Conservation (phyloP, 1,140 invertebrate species). For the Leptinotarsa defecta region DNA sequence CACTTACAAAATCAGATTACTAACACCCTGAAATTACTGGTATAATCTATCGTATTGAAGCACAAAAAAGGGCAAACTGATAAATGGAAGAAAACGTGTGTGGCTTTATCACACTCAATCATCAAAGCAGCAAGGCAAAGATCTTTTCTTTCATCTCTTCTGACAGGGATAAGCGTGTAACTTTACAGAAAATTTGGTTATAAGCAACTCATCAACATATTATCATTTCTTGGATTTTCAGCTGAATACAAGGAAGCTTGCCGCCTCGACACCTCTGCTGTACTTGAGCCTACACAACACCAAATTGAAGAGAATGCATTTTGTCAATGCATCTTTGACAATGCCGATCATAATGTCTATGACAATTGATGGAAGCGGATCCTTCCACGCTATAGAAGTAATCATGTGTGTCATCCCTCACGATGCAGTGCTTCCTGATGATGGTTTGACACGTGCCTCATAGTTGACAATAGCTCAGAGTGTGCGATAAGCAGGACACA, state of each 20-base stretch:
- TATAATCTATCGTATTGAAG: neutral
- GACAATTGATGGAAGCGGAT: neutral
- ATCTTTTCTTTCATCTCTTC: neutral
- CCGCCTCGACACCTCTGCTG: neutral
- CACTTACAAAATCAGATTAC: no score
- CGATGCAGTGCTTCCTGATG: no score
- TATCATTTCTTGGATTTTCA: neutral
- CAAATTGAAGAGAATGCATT: neutral
- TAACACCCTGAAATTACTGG: no score
- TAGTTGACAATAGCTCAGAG: constrained; percentile 1
- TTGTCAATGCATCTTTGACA: neutral
- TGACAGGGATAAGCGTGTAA: neutral
- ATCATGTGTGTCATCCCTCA: neutral
- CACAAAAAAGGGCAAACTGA: neutral
- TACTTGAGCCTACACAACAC: neutral
- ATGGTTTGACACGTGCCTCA: neutral
- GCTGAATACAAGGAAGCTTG: neutral
- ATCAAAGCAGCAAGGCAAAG: neutral
- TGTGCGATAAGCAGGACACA: neutral
- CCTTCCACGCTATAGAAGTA: neutral
- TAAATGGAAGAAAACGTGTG: neutral
- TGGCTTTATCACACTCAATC: constrained; percentile 3
- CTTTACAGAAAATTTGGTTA: constrained; percentile 1
- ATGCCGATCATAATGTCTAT: neutral
- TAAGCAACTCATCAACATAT: neutral